Evolutionary conservation across 2,888 invertebrate species (phyloP).

Genomic region (Melangyna quadrimaculata): DNA sequence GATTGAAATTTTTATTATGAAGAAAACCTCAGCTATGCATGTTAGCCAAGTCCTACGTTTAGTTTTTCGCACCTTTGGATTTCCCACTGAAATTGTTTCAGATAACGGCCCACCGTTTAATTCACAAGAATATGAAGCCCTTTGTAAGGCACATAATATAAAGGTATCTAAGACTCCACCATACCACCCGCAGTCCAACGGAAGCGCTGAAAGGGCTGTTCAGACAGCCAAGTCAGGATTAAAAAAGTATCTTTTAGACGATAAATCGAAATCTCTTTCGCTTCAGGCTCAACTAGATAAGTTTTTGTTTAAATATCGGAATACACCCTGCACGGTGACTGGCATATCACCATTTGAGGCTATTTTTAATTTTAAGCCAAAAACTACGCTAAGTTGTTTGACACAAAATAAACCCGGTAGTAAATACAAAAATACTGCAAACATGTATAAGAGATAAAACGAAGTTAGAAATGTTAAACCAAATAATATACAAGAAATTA

Average conservation of each 20-base stretch:
- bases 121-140: not conserved
- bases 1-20: conserved; percentile 18
- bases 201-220: conserved; percentile 25
- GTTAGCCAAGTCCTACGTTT: no score
- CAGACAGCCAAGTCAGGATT: not conserved
- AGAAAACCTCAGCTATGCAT: conserved; percentile 15
- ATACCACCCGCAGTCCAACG: conserved; percentile 38
- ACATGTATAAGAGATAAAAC: not conserved
- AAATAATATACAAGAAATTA: no score
- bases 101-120: conserved; percentile 13
- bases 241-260: conserved; percentile 7
- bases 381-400: not conserved
- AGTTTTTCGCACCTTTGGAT: conserved; percentile 62
- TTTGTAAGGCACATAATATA: not conserved
- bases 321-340: not conserved
- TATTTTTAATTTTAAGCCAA: conserved; percentile 13
- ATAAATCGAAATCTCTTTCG: not conserved
- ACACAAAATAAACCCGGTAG: not conserved
- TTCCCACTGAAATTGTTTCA: conserved; percentile 66
- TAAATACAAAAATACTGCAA: not conserved
- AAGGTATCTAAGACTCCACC: conserved; percentile 4
- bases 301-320: not conserved
- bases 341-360: conserved; percentile 1
- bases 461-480: no score
- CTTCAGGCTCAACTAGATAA: not conserved